phyloP scores from a whole-genome alignment of 2,888 invertebrate genomes.

The Belgica antarctica region DNA sequence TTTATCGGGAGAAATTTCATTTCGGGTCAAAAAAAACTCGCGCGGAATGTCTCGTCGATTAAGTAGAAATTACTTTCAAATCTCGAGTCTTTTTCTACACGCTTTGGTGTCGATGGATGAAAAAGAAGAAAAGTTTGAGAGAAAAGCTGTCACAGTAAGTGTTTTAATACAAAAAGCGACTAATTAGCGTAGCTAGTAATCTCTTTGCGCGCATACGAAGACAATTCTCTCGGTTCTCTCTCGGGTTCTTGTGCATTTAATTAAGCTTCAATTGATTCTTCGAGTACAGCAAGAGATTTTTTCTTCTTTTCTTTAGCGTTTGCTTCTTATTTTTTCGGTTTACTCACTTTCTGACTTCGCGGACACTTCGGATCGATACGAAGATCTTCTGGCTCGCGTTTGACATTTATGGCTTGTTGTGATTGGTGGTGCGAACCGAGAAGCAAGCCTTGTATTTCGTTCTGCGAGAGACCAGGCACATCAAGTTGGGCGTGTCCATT shows the following conservation, averaged over 20 bases:
- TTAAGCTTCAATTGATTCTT: constrained; percentile 3
- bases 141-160: constrained; percentile 26
- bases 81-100: background rate
- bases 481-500: constrained; percentile 57
- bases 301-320: background rate
- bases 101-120: no score
- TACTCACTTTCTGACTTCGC: constrained; percentile 54
- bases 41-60: background rate
- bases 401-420: constrained; percentile 54
- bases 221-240: constrained; percentile 19
- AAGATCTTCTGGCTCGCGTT: constrained; percentile 56
- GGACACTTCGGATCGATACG: constrained; percentile 56
- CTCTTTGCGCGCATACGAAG: constrained; percentile 22
- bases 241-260: background rate
- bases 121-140: background rate
- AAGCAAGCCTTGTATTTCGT: constrained; percentile 57
- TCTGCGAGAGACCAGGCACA: constrained; percentile 57
- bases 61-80: constrained; percentile 20
- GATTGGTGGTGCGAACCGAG: constrained; percentile 55
- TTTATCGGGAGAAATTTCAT: constrained; percentile 8
- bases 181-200: constrained; percentile 7
- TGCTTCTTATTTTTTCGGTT: constrained; percentile 10
- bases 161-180: constrained; percentile 1
- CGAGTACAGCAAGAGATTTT: constrained; percentile 15
- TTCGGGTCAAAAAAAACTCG: background rate